A percentile compares a stretch with the other conserved stretches of the same genome.
Evolutionary conservation across 2,113 vertebrate genomes (phyloP).

Genomic region (Etia nguti): DNA sequence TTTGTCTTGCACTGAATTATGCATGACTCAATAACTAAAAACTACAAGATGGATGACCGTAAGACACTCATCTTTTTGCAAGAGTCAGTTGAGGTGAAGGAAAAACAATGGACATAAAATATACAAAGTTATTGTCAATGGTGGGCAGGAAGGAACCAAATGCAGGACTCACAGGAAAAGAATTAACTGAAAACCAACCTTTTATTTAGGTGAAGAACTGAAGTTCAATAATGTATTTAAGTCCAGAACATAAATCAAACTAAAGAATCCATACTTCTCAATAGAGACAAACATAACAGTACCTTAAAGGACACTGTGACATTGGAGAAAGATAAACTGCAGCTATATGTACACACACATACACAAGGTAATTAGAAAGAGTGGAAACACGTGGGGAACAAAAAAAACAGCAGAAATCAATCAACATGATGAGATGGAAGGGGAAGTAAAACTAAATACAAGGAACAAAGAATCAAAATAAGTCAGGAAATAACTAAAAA

Average conservation of each 20-base stretch:
- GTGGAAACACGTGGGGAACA: neutral
- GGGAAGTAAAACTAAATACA: no score
- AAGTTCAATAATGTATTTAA: neutral
- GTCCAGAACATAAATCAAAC: neutral
- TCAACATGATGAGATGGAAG: no score
- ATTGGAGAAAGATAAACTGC: neutral
- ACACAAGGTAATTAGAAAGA: neutral
- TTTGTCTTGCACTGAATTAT: neutral
- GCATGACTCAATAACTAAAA: neutral
- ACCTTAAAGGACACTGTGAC: neutral
- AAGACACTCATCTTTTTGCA: neutral
- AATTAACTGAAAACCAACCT: neutral
- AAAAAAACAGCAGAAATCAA: no score
- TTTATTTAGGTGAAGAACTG: neutral
- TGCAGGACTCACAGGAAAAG: neutral
- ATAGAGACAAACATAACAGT: neutral
- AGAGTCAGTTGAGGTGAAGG: neutral
- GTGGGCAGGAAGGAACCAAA: neutral
- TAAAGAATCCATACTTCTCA: neutral
- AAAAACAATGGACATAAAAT: neutral
- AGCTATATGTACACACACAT: neutral
- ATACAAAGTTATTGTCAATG: neutral
- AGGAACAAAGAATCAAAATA: no score
- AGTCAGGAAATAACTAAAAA: no score
- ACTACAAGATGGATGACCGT: neutral